These are phyloP conservation scores for Tychaedon coryphoeus DNA, from an alignment of 2,113 vertebrate genomes.

Conservation along the genomic window DNA sequence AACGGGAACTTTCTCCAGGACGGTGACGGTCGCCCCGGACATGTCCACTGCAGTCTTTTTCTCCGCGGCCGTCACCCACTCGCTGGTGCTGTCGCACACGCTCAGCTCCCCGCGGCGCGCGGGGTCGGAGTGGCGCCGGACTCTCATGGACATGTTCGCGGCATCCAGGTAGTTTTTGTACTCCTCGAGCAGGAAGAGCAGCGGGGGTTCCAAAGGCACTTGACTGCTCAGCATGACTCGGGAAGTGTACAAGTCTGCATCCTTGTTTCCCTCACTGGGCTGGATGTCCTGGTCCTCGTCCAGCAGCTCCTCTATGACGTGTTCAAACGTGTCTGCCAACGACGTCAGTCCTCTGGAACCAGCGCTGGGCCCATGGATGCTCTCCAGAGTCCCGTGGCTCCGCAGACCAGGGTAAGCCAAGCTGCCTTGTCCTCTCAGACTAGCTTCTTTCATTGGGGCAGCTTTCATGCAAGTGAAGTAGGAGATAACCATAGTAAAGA, in stretches of 20 bases:
- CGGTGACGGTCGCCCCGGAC: conserved; percentile 96
- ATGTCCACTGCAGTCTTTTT: conserved; percentile 99
- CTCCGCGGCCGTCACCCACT: conserved; percentile 98
- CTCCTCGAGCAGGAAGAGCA: conserved; percentile 99
- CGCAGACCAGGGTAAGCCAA: conserved; percentile 91
- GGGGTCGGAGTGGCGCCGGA: conserved; percentile 95
- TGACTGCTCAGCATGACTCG: conserved; percentile 99
- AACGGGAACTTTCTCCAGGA: conserved; percentile 97
- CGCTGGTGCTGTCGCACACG: conserved; percentile 98
- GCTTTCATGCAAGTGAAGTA: conserved; percentile 99
- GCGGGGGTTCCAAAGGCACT: conserved; percentile 99
- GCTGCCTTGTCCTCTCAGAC: conserved; percentile 90
- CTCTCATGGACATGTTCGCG: conserved; percentile 99
- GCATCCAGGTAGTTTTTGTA: conserved; percentile 99
- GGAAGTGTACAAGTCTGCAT: conserved; percentile 94
- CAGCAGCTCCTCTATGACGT: conserved; percentile 96
- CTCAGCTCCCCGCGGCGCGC: conserved; percentile 95
- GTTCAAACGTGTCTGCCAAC: conserved; percentile 94
- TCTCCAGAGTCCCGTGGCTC: conserved; percentile 93
- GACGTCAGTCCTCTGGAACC: conserved; percentile 82
- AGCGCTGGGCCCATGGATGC: conserved; percentile 79
- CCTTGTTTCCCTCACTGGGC: conserved; percentile 84
- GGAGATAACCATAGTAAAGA: conserved; percentile 99
- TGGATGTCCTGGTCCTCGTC: conserved; percentile 83
- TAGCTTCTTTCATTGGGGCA: conserved; percentile 97